Evolutionary conservation across 2,113 vertebrate genomes (phyloP).

Genomic region (Capricornis sumatraensis): DNA sequence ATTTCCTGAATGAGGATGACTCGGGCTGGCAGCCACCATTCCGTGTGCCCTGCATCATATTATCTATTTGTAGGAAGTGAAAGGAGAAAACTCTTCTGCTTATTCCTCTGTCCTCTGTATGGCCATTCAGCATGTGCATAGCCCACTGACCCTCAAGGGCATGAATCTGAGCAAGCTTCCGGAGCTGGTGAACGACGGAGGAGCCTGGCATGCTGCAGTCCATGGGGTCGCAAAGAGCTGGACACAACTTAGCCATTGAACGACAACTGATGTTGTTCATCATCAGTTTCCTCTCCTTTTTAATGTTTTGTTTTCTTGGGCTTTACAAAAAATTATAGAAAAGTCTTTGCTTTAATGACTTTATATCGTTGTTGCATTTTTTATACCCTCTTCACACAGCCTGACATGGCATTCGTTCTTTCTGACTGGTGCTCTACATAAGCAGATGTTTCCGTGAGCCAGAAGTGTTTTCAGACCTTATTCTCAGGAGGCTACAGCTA

Average conservation of each 20-base stretch:
- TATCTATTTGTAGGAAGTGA: not conserved
- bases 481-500: slow-evolving; percentile 19
- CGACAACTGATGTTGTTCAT: not conserved
- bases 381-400: not conserved
- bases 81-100: not conserved
- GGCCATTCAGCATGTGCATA: not conserved
- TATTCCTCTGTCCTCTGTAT: not conserved
- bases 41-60: rapidly evolving
- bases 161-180: not conserved
- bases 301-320: not conserved
- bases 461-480: slow-evolving; percentile 35
- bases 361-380: not conserved
- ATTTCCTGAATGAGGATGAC: slow-evolving; percentile 16
- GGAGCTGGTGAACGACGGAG: not conserved
- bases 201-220: not conserved
- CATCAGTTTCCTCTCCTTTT: not conserved
- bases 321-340: slow-evolving; percentile 2
- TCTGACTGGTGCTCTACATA: not conserved
- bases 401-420: slow-evolving; percentile 31
- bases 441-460: slow-evolving; percentile 58
- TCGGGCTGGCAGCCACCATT: not conserved
- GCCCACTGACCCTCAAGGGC: not conserved
- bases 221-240: rapidly evolving
- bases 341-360: not conserved
- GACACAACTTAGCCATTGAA: not conserved